Conservation (phyloP, 2,797 vertebrate genomes). For the Etheostoma nigrum region DNA sequence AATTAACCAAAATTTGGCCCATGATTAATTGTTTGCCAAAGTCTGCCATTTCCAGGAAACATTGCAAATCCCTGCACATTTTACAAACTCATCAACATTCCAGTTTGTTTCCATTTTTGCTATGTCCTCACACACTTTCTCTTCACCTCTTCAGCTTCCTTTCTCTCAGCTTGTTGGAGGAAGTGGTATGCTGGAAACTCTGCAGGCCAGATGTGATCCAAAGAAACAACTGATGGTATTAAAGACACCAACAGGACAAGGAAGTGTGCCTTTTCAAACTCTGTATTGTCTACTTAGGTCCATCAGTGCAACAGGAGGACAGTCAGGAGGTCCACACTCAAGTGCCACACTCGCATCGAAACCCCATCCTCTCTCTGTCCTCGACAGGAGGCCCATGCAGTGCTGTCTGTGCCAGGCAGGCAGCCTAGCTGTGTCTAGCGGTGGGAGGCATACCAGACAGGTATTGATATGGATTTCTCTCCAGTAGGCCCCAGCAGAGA, state of each 20-base stretch:
- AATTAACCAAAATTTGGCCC: not conserved
- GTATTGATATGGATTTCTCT: conserved; percentile 84
- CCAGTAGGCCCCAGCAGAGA: conserved; percentile 81
- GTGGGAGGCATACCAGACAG: conserved; percentile 74
- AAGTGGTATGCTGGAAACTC: conserved; percentile 66
- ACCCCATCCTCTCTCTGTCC: conserved; percentile 50
- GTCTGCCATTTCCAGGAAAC: not conserved
- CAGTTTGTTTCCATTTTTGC: not conserved
- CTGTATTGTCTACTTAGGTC: conserved; percentile 64
- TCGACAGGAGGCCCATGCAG: conserved; percentile 73
- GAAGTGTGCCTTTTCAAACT: conserved; percentile 80
- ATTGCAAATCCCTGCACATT: not conserved
- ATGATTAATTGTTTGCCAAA: not conserved
- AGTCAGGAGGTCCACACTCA: conserved; percentile 72
- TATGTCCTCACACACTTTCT: conserved; percentile 23
- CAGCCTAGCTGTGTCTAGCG: conserved; percentile 69
- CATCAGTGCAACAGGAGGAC: conserved; percentile 71
- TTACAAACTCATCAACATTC: not conserved
- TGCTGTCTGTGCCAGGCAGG: conserved; percentile 70
- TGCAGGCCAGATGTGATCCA: conserved; percentile 78
- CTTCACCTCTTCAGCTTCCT: conserved; percentile 25
- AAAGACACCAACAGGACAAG: conserved; percentile 65
- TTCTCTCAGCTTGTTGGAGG: conserved; percentile 56
- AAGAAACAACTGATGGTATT: conserved; percentile 64
- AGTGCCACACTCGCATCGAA: conserved; percentile 56